Base-by-base conservation (phyloP, 2,797 vertebrate species). In the Psittacula derbiana region DNA sequence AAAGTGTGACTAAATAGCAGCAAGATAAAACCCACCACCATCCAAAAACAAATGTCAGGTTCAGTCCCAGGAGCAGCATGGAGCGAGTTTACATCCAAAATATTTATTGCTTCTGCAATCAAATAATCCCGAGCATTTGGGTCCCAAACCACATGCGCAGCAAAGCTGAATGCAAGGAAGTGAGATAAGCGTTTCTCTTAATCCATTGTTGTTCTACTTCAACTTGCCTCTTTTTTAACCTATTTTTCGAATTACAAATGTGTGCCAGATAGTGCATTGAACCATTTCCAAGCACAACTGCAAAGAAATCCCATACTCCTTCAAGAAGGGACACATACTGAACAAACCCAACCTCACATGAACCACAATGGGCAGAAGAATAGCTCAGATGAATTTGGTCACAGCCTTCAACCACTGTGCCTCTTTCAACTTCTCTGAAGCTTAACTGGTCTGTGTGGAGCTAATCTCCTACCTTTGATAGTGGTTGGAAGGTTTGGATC, bases 111-210 rank as follows among this genome's bases (percentile, higher is more conserved):
- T 90, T 74, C 87, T 62, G 72, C 38, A 13, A 88, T 30, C 16
- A 2, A 95, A 79, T 38, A 83, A 96, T 61, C 90, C 92, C 33
- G 3, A 55, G 91, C 6, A 36, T 38, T 81, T 0, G 40, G 44
- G 62, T 96, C 93, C 87, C 94, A 92, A 90, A 31, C 47, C 92
- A 82, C 90, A 46, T 0, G 65, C 27, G 6, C 80, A 66, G 89
- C 72, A 86, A 53, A 57, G 44, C 44, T 6, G 87, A 82, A 92
- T 38, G 79, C 80, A 75, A 94, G 94, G 88, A 93, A 92, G 95
- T 92, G 96, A 97, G 93, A 86, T 36, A 93, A 96, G 95, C 89
- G 95, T 95, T 96, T 74, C 92, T 86, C 95, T 65, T 88, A 46
- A 92, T 84, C 96, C 91, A 38, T 57, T 86, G 79, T 86, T 93